phyloP scores from a whole-genome alignment of 2,113 vertebrate genomes.

The Nothocercus julius region DNA sequence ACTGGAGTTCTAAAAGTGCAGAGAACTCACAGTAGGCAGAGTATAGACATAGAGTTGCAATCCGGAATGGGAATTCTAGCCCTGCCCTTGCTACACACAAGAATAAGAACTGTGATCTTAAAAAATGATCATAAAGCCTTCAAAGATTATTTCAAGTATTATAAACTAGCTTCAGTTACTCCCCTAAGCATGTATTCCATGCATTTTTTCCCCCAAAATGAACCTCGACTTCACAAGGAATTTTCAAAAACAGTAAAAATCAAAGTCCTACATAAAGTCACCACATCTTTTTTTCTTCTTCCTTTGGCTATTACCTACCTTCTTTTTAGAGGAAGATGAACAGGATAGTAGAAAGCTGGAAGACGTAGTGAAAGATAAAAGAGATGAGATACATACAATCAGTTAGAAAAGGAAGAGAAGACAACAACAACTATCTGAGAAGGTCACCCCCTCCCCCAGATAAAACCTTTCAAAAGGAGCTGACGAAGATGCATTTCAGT shows the following conservation, averaged over 20 bases:
- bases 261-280: background rate
- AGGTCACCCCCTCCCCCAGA: background rate
- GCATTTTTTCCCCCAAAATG: background rate
- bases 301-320: conserved; percentile 60
- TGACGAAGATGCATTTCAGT: background rate
- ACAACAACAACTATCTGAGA: conserved; percentile 21
- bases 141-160: background rate
- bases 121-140: background rate
- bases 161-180: background rate
- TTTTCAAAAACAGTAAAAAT: background rate
- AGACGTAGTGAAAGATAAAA: conserved; percentile 49
- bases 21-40: background rate
- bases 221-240: background rate
- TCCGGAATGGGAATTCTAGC: background rate
- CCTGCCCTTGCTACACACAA: background rate
- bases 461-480: background rate
- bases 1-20: background rate
- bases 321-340: conserved; percentile 55
- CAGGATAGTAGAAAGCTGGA: conserved; percentile 45
- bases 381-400: conserved; percentile 21
- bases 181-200: background rate
- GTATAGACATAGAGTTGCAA: background rate
- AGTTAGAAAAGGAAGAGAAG: background rate
- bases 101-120: background rate
- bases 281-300: background rate